Evolutionary conservation across 2,888 invertebrate genomes (phyloP), one percentile per base, ranked within the genome.

Genomic region (Drosophila mettleri): DNA sequence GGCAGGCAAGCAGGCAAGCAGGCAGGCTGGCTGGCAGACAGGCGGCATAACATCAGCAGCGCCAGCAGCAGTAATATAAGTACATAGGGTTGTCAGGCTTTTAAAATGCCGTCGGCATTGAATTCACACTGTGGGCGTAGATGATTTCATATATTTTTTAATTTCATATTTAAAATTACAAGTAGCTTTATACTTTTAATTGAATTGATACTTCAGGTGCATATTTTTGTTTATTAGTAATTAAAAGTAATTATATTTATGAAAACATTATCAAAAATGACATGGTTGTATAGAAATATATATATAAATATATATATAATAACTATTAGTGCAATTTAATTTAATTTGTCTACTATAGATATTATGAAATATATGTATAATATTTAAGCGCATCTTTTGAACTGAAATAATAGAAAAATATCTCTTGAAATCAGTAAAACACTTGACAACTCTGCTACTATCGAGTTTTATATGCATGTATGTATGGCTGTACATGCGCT

Each of bases 41-140:
- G 88, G 83, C 83, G 88, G 83, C 83, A 88, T 88, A 88, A 83
- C 86, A 83, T 88, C 82, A 87, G 85, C 82, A 83, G 86, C 68
- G 67, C 67, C 70, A 58, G 34, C 27, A 49, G 31, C 43, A 61
- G 71, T 68, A 78, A 70, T 78, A 74, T 64, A 82, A 82, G 62
- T 73, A 64, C 33, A 60, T 36, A 82, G 82, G 81, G 82, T 82
- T 82, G 87, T 46, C 82, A 66, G 39, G 58, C 51, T 27, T 14
- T 31, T 5, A 18, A 49, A 52, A 62, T 45, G 61, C 63, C 55
- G 58, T 72, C 68, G 78, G 68, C 87, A 81, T 80, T 84, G 64
- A 73, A 74, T 33, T 70, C 46, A n/a, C 38, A 39, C 51, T 49
- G 67, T 36, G 54, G 46, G 20, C 52, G 57, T 27, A 54, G 45